Conservation (phyloP, 1,140 invertebrate species). For the Mactra quadrangularis region DNA sequence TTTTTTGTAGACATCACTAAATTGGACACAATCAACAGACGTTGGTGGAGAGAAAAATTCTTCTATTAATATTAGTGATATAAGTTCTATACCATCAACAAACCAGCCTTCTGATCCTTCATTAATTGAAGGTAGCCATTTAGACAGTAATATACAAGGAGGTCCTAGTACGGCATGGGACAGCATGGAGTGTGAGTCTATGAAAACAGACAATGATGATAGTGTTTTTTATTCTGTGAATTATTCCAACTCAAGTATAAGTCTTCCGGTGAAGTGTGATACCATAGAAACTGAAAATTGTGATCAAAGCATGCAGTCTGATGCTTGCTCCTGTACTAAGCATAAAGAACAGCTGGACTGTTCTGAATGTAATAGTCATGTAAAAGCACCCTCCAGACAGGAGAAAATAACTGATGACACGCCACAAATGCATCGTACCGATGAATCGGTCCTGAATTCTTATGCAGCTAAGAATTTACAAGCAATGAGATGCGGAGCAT, state of each 20-base stretch:
- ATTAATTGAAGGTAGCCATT: background rate
- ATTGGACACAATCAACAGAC: conserved; percentile 56
- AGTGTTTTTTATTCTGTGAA: background rate
- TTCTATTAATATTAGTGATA: conserved; percentile 36
- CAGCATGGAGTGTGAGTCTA: no score
- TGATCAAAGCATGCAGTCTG: background rate
- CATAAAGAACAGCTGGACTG: conserved; percentile 41
- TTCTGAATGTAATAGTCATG: conserved; percentile 72
- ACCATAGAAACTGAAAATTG: no score
- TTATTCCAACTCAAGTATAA: background rate
- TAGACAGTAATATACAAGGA: background rate
- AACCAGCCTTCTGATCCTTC: conserved; percentile 36
- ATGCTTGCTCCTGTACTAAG: conserved; percentile 27
- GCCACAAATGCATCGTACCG: conserved; percentile 75
- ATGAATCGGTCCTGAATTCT: conserved; percentile 77
- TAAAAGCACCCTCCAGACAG: conserved; percentile 69
- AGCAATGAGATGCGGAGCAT: conserved; percentile 76
- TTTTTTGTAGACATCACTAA: conserved; percentile 38
- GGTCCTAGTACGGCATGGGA: background rate
- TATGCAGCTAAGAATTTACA: conserved; percentile 76
- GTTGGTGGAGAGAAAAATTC: conserved; percentile 14
- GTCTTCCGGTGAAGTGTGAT: no score
- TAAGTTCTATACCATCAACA: conserved; percentile 20
- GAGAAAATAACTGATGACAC: conserved; percentile 74
- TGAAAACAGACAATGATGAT: background rate